These are phyloP conservation scores for Subacronicta megacephala DNA, from an alignment of 2,888 invertebrate genomes.

Conservation along the genomic window DNA sequence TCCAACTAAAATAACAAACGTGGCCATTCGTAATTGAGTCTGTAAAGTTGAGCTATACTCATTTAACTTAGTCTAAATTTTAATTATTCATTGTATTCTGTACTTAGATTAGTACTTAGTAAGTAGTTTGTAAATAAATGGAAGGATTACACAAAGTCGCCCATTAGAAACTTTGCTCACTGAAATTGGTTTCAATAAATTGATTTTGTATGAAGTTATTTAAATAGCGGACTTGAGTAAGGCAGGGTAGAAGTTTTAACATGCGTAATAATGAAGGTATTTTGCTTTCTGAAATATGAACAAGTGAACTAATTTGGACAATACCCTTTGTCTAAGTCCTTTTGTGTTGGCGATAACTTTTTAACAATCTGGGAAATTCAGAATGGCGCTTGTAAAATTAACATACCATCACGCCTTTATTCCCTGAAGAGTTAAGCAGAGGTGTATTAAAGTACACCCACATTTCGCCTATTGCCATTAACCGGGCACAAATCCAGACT, in stretches of 20 bases:
- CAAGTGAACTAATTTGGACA: constrained; percentile 13
- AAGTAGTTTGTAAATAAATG: constrained; percentile 47
- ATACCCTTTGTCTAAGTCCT: constrained; percentile 18
- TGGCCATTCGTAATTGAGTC: constrained; percentile 28
- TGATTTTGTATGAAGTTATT: constrained; percentile 41
- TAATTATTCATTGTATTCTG: constrained; percentile 50
- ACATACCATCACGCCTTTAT: too few species aligned
- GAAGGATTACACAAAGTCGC: constrained; percentile 37
- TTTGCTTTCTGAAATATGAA: constrained; percentile 35
- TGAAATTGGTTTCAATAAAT: constrained; percentile 38
- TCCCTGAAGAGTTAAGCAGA: too few species aligned
- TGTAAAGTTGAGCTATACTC: constrained; percentile 17
- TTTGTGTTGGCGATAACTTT: constrained; percentile 21
- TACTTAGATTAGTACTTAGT: constrained; percentile 36
- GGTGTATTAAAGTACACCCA: too few species aligned
- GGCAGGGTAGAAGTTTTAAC: constrained; percentile 19
- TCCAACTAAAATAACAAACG: constrained; percentile 21
- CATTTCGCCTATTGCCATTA: too few species aligned
- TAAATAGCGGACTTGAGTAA: constrained; percentile 27
- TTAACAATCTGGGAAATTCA: constrained; percentile 5
- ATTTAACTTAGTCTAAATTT: constrained; percentile 37
- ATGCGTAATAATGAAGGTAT: constrained; percentile 39
- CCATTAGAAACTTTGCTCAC: constrained; percentile 44
- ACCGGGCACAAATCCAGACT: too few species aligned
- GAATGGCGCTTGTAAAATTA: background rate